Percentiles rank a stretch among this genome's conserved stretches.
phyloP scores from a whole-genome alignment of 92 coral and sea anemone genomes.

The Anthopleura xanthogrammica region DNA sequence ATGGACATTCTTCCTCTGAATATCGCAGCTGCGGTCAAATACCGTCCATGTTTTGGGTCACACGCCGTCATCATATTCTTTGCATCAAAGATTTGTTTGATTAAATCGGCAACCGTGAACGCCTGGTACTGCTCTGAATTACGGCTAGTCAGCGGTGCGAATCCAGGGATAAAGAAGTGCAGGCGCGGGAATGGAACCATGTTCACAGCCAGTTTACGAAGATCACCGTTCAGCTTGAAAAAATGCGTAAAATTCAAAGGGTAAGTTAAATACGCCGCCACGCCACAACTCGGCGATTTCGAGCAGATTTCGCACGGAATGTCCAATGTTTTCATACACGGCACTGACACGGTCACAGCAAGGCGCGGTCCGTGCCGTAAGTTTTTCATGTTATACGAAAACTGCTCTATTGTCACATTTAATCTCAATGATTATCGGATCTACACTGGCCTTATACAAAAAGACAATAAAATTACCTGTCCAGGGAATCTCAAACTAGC shows the following conservation, averaged over 20 bases:
- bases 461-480: constrained; percentile 13
- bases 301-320: no score
- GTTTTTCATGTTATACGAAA: no score
- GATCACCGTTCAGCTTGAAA: constrained; percentile 39
- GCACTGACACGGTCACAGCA: no score
- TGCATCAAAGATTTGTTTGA: constrained; percentile 51
- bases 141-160: constrained; percentile 58
- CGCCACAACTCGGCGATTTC: no score
- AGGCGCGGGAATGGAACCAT: constrained; percentile 60
- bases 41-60: constrained; percentile 52
- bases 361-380: no score
- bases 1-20: constrained; percentile 47
- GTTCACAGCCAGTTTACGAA: constrained; percentile 53
- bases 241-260: not conserved
- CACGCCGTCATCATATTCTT: constrained; percentile 59
- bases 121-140: constrained; percentile 40
- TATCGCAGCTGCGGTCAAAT: constrained; percentile 48
- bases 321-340: no score
- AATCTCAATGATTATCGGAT: no score
- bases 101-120: constrained; percentile 41
- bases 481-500: constrained; percentile 45
- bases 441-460: no score
- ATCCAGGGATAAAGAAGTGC: constrained; percentile 56
- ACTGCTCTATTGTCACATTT: no score
- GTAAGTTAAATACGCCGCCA: not conserved